Evolutionary conservation across 2,888 invertebrate species (phyloP).

Genomic region (Nineta flava): DNA sequence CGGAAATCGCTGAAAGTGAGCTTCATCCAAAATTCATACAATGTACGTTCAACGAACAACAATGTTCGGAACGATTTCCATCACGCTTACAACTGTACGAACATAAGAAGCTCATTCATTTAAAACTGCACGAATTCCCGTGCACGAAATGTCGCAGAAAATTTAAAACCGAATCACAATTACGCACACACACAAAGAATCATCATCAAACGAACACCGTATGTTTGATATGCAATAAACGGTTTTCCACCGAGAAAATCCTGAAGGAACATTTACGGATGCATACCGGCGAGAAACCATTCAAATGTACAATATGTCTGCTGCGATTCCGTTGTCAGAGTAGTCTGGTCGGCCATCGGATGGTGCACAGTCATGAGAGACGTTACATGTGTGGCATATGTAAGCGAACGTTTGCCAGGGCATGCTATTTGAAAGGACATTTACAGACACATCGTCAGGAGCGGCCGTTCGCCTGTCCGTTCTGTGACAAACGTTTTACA

Average conservation of each 20-base stretch:
- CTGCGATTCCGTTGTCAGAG: conserved; percentile 14
- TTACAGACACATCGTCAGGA: conserved; percentile 13
- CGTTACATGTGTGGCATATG: conserved; percentile 14
- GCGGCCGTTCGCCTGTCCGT: conserved; percentile 13
- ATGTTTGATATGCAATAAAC: conserved; percentile 15
- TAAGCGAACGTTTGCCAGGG: conserved; percentile 17
- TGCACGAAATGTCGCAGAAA: conserved; percentile 13
- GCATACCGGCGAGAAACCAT: conserved; percentile 15
- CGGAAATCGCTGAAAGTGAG: conserved; percentile 7
- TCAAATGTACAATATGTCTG: conserved; percentile 14
- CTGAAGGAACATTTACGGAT: conserved; percentile 15
- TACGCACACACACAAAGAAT: conserved; percentile 13
- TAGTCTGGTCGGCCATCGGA: conserved; percentile 12
- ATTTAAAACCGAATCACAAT: conserved; percentile 12
- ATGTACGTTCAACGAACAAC: conserved; percentile 10
- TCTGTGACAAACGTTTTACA: conserved; percentile 15
- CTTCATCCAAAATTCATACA: conserved; percentile 6
- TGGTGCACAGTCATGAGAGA: conserved; percentile 11
- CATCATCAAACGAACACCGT: conserved; percentile 10
- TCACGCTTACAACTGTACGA: conserved; percentile 14
- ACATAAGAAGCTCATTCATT: conserved; percentile 12
- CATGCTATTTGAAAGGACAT: conserved; percentile 19
- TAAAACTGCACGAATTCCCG: conserved; percentile 8
- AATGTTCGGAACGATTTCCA: conserved; percentile 12
- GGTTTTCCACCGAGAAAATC: conserved; percentile 16